Evolutionary conservation across 2,888 invertebrate species (phyloP), one percentile per base, ranked within the genome.

Genomic region (Galerucella pusilla): DNA sequence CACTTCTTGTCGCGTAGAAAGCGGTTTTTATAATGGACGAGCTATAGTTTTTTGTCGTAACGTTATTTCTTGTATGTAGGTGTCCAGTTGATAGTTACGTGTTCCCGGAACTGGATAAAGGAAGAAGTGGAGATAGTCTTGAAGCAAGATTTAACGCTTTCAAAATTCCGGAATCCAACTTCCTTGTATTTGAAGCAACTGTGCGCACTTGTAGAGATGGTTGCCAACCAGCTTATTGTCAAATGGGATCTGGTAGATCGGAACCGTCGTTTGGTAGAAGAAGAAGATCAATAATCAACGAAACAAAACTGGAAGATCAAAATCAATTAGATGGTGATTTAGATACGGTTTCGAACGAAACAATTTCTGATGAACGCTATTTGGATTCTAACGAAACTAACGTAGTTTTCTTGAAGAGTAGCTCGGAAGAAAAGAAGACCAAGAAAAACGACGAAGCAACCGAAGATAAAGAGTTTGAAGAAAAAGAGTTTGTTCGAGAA

Each of bases 101-200:
- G 0, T 97, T 97, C 89, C 97, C 97, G 0, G 96, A 96, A 84
- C 87, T 97, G 80, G 96, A 96, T 85, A 93, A 95, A 84, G 92
- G 96, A 0, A 91, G 97, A 35, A 95, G 92, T 82, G 94, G 96
- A 0, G 96, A 96, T 84, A 96, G 95, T 4, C 88, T 97, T 70
- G 96, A 97, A 89, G 96, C 97, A 0, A 91, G 96, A 83, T 97
- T 97, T 87, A 96, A 97, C 86, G 97, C 97, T 0, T 97, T 97
- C 86, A 97, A 97, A 88, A 96, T 97, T 79, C 97, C 97, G 0
- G 97, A 97, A 88, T 97, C 97, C 0, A 97, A 97, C 87, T 96
- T 96, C 90, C 88, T 97, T 81, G 96, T 97, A 0, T 97, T 97
- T 84, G 97, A 97, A 88, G 97, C 97, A 0, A 97, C 95, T 0